These are phyloP conservation scores for Sebastolobus altivelis DNA, from an alignment of 2,797 vertebrate species.

Conservation along the genomic window DNA sequence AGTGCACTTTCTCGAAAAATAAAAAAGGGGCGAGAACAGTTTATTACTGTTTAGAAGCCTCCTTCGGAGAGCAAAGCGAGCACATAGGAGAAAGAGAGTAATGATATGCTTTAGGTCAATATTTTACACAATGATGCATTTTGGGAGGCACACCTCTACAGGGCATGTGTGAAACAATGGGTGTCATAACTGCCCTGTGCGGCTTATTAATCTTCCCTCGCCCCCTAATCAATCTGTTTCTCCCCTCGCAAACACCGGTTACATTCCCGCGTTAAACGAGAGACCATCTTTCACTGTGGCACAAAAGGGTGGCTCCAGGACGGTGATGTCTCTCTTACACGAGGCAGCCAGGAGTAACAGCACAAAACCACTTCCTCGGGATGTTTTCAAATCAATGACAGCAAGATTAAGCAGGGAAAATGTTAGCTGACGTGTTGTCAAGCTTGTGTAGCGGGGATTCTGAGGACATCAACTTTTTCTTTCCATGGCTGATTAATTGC, in stretches of 20 bases:
- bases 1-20: conserved; percentile 43
- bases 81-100: conserved; percentile 91
- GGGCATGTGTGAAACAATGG: conserved; percentile 92
- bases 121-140: conserved; percentile 96
- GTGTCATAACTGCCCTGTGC: conserved; percentile 91
- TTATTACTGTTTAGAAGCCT: conserved; percentile 93
- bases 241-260: conserved; percentile 81
- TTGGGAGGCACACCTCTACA: conserved; percentile 89
- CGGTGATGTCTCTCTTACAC: conserved; percentile 82
- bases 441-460: conserved; percentile 29
- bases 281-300: conserved; percentile 84
- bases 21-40: conserved; percentile 72
- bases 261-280: conserved; percentile 82
- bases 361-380: conserved; percentile 75
- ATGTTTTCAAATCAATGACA: conserved; percentile 76
- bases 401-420: conserved; percentile 68
- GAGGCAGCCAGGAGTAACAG: conserved; percentile 75
- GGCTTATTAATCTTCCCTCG: conserved; percentile 91
- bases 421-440: conserved; percentile 43
- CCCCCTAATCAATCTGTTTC: conserved; percentile 93
- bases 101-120: conserved; percentile 94
- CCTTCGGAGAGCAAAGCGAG: conserved; percentile 89
- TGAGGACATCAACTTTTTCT: conserved; percentile 41
- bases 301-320: conserved; percentile 81
- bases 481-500: conserved; percentile 30